Conservation (phyloP, 2,888 invertebrate species). For the Agrotis segetum region DNA sequence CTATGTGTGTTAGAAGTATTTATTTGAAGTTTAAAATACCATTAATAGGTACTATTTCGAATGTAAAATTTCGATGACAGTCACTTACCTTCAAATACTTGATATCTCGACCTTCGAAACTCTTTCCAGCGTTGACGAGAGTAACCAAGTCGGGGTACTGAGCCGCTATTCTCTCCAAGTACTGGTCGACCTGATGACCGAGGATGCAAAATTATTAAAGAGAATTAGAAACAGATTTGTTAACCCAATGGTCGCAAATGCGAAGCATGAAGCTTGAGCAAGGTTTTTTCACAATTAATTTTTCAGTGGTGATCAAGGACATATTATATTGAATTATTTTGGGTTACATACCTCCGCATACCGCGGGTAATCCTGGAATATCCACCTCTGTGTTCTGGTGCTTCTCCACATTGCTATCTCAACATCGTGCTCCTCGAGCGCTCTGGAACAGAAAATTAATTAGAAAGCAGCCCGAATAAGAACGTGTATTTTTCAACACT, state of each 20-base stretch:
- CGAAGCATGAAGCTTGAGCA: too few relatives aligned
- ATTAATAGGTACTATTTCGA: too few relatives aligned
- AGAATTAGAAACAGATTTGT: too few relatives aligned
- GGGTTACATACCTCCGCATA: constrained; percentile 48
- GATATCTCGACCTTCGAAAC: constrained; percentile 91
- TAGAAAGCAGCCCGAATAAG: not conserved
- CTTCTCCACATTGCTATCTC: constrained; percentile 28
- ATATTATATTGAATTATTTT: too few relatives aligned
- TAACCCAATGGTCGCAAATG: too few relatives aligned
- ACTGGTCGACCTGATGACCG: constrained; percentile 85
- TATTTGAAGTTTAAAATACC: too few relatives aligned
- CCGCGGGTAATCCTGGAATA: constrained; percentile 49
- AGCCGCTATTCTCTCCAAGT: constrained; percentile 85
- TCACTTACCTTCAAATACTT: constrained; percentile 88
- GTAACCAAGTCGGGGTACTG: constrained; percentile 88
- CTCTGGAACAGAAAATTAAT: constrained; percentile 21
- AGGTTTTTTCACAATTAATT: too few relatives aligned
- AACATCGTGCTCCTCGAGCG: constrained; percentile 46
- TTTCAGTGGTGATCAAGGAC: not conserved
- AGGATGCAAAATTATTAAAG: not conserved
- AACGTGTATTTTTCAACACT: not conserved
- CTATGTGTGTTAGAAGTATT: too few relatives aligned
- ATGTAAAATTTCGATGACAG: too few relatives aligned
- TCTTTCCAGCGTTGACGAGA: constrained; percentile 90
- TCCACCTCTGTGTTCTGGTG: constrained; percentile 16